A percentile compares a stretch with the other conserved stretches of the same genome.
Conservation (phyloP, 2,888 invertebrate species). For the Hydropsyche betteni region DNA sequence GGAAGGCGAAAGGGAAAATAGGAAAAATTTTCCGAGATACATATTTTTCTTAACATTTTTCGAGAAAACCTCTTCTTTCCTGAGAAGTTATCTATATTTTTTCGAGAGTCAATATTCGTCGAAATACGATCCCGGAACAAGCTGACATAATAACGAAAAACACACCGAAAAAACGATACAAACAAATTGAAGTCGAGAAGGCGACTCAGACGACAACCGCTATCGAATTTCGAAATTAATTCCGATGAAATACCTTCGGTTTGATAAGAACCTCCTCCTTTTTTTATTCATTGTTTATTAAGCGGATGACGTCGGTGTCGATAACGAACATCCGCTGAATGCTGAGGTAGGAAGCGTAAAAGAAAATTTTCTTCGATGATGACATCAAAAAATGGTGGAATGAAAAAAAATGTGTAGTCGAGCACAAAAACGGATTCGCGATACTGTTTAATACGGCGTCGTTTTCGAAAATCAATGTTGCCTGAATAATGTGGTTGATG, state of each 20-base stretch:
- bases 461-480: slow-evolving; percentile 26
- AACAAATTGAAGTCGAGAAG: no score
- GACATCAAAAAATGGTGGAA: slow-evolving; percentile 11
- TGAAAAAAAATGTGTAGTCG: slow-evolving; percentile 18
- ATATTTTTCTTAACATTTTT: slow-evolving; percentile 3
- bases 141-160: slow-evolving; percentile 24
- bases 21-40: neutral
- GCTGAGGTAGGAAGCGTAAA: neutral
- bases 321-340: neutral
- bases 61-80: neutral
- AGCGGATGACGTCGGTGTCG: neutral
- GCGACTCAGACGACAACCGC: no score
- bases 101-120: slow-evolving; percentile 8
- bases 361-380: slow-evolving; percentile 5
- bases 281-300: no score
- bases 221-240: no score
- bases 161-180: neutral
- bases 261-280: no score
- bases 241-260: no score
- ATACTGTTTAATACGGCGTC: slow-evolving; percentile 25
- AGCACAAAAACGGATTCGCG: slow-evolving; percentile 32
- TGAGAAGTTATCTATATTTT: neutral
- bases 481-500: slow-evolving; percentile 26
- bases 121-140: slow-evolving; percentile 21
- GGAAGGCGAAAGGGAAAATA: no score